Percentiles rank a stretch among this genome's conserved stretches.
Evolutionary conservation across 2,113 vertebrate species (phyloP).

Genomic region (Petrocephalus microphthalmus): DNA sequence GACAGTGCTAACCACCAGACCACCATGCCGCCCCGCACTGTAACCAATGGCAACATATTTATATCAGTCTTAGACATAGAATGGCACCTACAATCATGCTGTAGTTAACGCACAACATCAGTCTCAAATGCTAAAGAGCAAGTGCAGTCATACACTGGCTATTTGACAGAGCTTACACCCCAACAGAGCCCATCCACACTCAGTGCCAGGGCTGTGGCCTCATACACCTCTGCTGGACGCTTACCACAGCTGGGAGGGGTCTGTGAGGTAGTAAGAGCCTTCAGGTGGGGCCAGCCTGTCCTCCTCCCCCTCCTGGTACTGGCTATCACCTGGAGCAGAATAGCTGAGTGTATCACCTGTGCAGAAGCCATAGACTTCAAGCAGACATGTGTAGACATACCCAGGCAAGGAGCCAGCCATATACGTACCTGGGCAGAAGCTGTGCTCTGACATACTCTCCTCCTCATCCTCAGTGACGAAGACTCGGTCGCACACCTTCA

Average conservation of each 20-base stretch:
- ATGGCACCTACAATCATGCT: neutral
- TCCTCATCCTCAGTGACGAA: conserved; percentile 63
- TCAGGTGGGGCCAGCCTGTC: conserved; percentile 45
- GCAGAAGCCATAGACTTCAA: conserved; percentile 29
- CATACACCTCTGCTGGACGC: conserved; percentile 13
- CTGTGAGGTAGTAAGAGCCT: conserved; percentile 42
- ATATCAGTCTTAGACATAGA: neutral
- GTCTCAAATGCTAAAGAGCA: neutral
- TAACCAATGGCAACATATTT: neutral
- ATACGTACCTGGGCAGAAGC: conserved; percentile 49
- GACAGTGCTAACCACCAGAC: too few species aligned
- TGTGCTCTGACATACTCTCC: conserved; percentile 58
- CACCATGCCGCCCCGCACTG: too few species aligned
- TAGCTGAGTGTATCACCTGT: conserved; percentile 27
- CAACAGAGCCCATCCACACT: neutral
- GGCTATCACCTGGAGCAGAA: conserved; percentile 56
- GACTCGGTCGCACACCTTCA: conserved; percentile 57
- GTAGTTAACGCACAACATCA: neutral
- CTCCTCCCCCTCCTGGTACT: conserved; percentile 48
- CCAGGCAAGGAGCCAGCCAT: neutral
- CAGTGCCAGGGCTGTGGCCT: neutral
- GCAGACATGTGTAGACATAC: conserved; percentile 26
- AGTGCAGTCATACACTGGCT: neutral
- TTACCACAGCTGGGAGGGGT: conserved; percentile 50
- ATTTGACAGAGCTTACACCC: neutral